A percentile compares a stretch with the other conserved stretches of the same genome.
phyloP scores from a whole-genome alignment of 2,797 vertebrate species.

The Lerista edwardsae region DNA sequence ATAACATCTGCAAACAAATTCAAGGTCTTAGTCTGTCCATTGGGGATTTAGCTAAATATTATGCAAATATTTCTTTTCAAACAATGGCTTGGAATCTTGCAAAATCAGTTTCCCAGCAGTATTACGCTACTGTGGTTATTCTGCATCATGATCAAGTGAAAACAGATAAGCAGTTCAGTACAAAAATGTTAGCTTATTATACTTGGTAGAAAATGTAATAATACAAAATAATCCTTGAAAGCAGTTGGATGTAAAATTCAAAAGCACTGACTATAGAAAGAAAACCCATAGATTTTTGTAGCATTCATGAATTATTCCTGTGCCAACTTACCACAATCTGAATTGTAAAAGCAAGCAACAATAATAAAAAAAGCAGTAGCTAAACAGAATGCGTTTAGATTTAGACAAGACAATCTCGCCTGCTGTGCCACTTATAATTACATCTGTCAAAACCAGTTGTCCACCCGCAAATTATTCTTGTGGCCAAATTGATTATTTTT shows the following conservation, averaged over 20 bases:
- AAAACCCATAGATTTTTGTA: conserved; percentile 36
- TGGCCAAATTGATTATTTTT: conserved; percentile 20
- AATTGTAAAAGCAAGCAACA: conserved; percentile 44
- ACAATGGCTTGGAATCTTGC: conserved; percentile 58
- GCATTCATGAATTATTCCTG: conserved; percentile 53
- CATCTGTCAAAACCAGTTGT: conserved; percentile 13
- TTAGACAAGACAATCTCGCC: accelerated
- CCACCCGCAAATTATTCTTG: not conserved
- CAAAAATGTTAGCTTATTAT: conserved; percentile 51
- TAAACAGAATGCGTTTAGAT: not conserved
- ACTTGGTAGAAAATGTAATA: conserved; percentile 54
- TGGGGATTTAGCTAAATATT: conserved; percentile 59
- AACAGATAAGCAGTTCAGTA: conserved; percentile 47
- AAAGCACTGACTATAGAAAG: conserved; percentile 48
- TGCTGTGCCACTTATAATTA: not conserved
- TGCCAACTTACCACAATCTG: conserved; percentile 27
- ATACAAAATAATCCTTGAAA: conserved; percentile 61
- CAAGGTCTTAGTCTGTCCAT: conserved; percentile 49
- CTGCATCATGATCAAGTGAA: conserved; percentile 56
- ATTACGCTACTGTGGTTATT: conserved; percentile 53
- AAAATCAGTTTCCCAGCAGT: conserved; percentile 56
- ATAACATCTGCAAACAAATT: conserved; percentile 56
- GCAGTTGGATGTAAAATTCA: conserved; percentile 60
- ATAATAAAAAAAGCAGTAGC: conserved; percentile 24
- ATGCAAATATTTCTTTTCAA: conserved; percentile 63